Conservation (phyloP, 2,888 invertebrate genomes). For the Flexamia atlantica region DNA sequence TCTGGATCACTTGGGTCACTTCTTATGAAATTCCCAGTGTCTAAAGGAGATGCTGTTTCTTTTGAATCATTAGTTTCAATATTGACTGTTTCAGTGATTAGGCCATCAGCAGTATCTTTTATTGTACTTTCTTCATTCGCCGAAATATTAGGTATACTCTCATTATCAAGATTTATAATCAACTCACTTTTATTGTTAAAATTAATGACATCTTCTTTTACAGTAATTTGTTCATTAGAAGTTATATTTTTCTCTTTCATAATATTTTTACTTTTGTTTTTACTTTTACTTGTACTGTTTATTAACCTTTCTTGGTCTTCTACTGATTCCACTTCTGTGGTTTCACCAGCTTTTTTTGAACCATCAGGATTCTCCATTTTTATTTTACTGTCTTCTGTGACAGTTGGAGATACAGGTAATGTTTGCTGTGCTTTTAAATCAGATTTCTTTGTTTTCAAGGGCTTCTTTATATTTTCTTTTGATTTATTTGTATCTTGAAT, state of each 20-base stretch:
- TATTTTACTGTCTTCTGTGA: background rate
- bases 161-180: slow-evolving; percentile 1
- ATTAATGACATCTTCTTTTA: background rate
- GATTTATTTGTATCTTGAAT: background rate
- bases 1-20: background rate
- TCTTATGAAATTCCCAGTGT: background rate
- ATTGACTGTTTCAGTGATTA: background rate
- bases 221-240: background rate
- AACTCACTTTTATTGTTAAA: background rate
- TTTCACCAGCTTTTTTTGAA: background rate
- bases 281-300: background rate
- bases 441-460: background rate
- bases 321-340: background rate
- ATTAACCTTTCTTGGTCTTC: background rate
- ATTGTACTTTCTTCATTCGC: slow-evolving; percentile 22
- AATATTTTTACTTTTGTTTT: background rate
- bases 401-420: background rate
- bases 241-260: background rate
- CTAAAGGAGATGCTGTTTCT: background rate
- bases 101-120: slow-evolving; percentile 9
- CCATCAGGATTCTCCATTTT: slow-evolving; percentile 17
- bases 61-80: background rate
- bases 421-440: background rate
- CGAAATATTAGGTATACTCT: slow-evolving; percentile 37
- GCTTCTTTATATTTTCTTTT: background rate